These are phyloP conservation scores for Mayetiola destructor DNA, from an alignment of 2,888 invertebrate genomes.

Conservation along the genomic window DNA sequence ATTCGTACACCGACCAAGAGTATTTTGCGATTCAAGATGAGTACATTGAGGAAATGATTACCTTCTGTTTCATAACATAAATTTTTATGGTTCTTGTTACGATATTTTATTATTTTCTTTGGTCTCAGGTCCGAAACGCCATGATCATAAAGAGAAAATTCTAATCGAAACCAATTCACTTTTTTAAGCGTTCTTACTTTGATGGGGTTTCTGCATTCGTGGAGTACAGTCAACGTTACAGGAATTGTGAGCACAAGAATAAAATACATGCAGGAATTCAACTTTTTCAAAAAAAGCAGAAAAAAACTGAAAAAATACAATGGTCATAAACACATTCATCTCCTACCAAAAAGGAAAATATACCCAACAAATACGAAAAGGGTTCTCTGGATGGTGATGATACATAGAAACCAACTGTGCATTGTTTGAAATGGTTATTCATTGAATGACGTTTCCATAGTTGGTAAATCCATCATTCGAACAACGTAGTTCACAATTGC, in stretches of 20 bases:
- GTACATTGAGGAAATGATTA: not conserved
- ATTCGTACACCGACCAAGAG: too few relatives aligned
- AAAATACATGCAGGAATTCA: too few relatives aligned
- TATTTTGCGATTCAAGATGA: not conserved
- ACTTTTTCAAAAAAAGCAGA: not conserved
- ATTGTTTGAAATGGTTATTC: not conserved
- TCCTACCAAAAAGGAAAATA: not conserved
- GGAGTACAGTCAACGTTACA: too few relatives aligned
- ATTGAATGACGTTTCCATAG: not conserved
- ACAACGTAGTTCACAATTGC: not conserved
- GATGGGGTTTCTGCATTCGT: too few relatives aligned
- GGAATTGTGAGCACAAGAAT: too few relatives aligned
- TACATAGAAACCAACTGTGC: too few relatives aligned
- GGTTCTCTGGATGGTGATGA: too few relatives aligned
- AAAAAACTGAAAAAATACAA: not conserved
- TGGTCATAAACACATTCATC: conserved; percentile 3
- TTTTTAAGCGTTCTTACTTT: too few relatives aligned
- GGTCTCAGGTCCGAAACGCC: too few relatives aligned
- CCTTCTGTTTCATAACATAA: conserved; percentile 12
- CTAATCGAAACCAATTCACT: too few relatives aligned
- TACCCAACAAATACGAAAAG: conserved; percentile 4
- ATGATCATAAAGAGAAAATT: not conserved
- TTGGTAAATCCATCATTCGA: not conserved
- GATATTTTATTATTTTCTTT: too few relatives aligned
- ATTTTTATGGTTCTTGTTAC: conserved; percentile 7